Evolutionary conservation across 2,113 vertebrate genomes (phyloP), one percentile per base, ranked within the genome.

Genomic region (Perca fluviatilis): DNA sequence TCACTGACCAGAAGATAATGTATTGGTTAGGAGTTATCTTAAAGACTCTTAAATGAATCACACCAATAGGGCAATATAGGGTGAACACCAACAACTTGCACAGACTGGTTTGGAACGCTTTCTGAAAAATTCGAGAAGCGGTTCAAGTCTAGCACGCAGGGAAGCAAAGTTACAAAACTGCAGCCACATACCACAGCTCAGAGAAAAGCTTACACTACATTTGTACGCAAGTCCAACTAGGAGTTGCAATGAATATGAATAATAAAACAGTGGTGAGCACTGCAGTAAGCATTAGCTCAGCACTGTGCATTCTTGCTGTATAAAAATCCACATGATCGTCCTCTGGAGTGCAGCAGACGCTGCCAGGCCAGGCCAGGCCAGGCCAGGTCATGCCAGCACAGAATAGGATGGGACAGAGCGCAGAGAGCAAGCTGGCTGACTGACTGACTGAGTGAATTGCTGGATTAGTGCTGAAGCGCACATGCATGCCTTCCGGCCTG

Each of bases 401-500:
- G 74, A 62, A 75, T 36, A 11, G 64, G 83, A 89, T 80, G 78
- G 80, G 67, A 80, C 79, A 23, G 66, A 73, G 85, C 56, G 74
- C 64, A 62, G 74, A 72, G 72, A 79, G 67, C 75, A 15, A 60
- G 73, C 70, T 77, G 74, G 68, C 69, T 43, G 36, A 43, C 76
- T 47, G 36, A 43, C 76, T 47, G 65, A 83, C 43, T 30, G 78
- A 83, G 25, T 40, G 75, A 72, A 66, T 74, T 46, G 80, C 80
- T 69, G 74, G 82, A 87, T 79, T 80, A 56, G 75, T 57, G 61
- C 81, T 74, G 85, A 86, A 89, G 73, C 77, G 66, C 82, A 78
- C 86, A 79, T 58, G 67, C 87, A 80, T 89, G 86, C 80, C 85
- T 92, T 95, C 91, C 89, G 89, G 87, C 65, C 79, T 51, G 87